Evolutionary conservation across 2,113 vertebrate species (phyloP).

Genomic region (Erythrocercus mccallii): DNA sequence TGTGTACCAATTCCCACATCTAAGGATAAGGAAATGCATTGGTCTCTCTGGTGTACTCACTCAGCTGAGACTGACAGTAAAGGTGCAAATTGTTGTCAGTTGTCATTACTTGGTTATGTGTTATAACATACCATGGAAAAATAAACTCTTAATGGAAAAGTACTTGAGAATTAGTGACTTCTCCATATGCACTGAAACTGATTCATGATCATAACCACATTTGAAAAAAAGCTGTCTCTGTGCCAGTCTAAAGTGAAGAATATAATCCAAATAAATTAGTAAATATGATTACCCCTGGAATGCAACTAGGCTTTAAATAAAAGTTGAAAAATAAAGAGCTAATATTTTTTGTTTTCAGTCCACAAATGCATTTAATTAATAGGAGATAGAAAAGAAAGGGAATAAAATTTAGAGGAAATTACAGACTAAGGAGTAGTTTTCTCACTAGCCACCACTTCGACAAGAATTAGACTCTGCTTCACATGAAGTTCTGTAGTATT

Average conservation of each 20-base stretch:
- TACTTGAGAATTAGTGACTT: neutral
- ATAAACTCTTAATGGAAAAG: neutral
- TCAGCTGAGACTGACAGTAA: neutral
- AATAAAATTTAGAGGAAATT: neutral
- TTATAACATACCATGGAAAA: neutral
- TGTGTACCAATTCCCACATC: neutral
- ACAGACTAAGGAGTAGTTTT: neutral
- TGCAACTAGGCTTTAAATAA: neutral
- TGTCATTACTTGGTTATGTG: neutral
- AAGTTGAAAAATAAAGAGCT: neutral
- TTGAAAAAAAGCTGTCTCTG: neutral
- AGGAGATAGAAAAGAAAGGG: neutral
- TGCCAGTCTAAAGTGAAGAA: neutral
- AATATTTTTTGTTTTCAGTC: neutral
- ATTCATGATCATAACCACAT: neutral
- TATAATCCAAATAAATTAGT: neutral
- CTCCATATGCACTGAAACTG: neutral
- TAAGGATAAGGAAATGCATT: neutral
- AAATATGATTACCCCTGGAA: neutral
- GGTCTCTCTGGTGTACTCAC: neutral
- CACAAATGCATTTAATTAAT: neutral
- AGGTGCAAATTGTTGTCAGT: neutral
- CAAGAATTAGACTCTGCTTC: neutral
- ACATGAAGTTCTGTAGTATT: neutral
- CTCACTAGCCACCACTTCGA: neutral